phyloP scores from a whole-genome alignment of 2,113 vertebrate species.

The Neodontobutis hainanensis region DNA sequence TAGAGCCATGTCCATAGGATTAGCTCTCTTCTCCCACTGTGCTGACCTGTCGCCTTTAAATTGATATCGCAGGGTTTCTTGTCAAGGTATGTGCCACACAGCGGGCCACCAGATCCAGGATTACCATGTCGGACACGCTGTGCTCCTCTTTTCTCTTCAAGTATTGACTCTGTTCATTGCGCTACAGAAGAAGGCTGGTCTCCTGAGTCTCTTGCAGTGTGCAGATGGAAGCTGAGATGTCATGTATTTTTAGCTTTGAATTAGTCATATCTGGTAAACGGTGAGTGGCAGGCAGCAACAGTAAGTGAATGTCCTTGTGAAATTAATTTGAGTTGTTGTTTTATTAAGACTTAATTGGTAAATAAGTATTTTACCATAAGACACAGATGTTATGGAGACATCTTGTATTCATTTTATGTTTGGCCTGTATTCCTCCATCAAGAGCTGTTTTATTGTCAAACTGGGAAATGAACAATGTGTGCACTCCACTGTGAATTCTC shows the following conservation, averaged over 20 bases:
- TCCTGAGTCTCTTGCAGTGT: slow-evolving; percentile 11
- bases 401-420: slow-evolving; percentile 32
- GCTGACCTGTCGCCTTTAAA: slow-evolving; percentile 35
- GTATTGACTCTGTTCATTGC: slow-evolving; percentile 17
- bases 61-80: slow-evolving; percentile 41
- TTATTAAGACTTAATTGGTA: too few species aligned
- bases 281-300: too few species aligned
- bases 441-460: slow-evolving; percentile 31
- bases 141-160: slow-evolving; percentile 13
- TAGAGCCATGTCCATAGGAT: slow-evolving; percentile 37
- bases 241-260: background rate
- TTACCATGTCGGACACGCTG: slow-evolving; percentile 25
- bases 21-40: slow-evolving; percentile 43
- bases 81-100: slow-evolving; percentile 26
- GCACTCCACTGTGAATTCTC: slow-evolving; percentile 47
- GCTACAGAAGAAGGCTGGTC: background rate
- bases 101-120: slow-evolving; percentile 27
- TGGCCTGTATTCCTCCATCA: slow-evolving; percentile 32
- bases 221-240: background rate
- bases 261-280: too few species aligned
- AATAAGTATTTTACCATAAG: slow-evolving; percentile 4
- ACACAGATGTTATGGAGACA: slow-evolving; percentile 28
- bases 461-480: slow-evolving; percentile 49
- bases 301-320: too few species aligned
- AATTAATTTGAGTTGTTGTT: too few species aligned